A percentile compares a stretch with the other conserved stretches of the same genome.
These are phyloP conservation scores for Epizoanthus illoricatus DNA, from an alignment of 92 coral and sea anemone genomes.

Conservation along the genomic window DNA sequence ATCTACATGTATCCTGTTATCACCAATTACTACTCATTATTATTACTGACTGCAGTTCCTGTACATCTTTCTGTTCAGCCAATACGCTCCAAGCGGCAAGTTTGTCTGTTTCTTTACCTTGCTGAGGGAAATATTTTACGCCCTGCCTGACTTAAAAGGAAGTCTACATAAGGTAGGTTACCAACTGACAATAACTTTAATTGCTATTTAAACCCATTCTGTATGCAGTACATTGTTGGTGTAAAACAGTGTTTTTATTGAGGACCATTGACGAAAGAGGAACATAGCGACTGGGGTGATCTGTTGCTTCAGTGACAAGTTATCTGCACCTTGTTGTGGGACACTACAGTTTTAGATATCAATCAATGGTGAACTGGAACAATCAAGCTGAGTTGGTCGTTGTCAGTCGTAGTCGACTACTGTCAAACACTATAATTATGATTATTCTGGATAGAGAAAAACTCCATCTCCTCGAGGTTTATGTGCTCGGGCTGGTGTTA, in stretches of 20 bases:
- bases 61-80: constrained; percentile 34
- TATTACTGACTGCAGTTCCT: not conserved
- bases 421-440: no score
- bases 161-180: constrained; percentile 74
- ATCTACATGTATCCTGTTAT: not conserved
- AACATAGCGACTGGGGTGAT: no score
- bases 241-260: not conserved
- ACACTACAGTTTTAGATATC: no score
- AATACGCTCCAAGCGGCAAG: constrained; percentile 57
- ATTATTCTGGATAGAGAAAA: no score
- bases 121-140: constrained; percentile 77
- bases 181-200: not conserved
- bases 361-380: no score
- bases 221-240: not conserved
- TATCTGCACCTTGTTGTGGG: no score
- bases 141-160: constrained; percentile 78
- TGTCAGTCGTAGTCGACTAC: no score
- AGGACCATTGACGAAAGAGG: not conserved
- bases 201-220: no score
- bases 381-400: no score
- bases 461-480: no score
- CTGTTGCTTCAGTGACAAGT: no score
- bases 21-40: not conserved
- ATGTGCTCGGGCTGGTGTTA: no score
- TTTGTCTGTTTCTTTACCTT: constrained; percentile 80